Conservation (phyloP, 1,140 invertebrate genomes). For the Drosophila lacteicornis region DNA sequence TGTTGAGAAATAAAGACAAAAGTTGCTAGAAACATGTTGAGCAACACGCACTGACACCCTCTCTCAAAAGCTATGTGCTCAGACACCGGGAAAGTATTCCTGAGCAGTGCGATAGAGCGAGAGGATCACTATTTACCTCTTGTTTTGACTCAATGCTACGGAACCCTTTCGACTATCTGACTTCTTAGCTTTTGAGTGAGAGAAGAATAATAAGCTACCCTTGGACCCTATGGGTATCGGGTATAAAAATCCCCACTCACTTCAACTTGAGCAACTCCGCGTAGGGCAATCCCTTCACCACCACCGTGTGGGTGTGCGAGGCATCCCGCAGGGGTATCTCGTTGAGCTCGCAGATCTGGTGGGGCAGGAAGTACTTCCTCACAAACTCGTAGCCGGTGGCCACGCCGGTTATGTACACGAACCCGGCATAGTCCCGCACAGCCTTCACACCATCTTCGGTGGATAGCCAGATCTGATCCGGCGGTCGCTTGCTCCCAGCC, state of each 20-base stretch:
- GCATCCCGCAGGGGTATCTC: constrained; percentile 66
- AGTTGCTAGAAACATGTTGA: no score
- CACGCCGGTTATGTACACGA: constrained; percentile 68
- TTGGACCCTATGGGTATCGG: no score
- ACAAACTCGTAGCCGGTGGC: constrained; percentile 65
- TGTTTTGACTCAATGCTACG: no score
- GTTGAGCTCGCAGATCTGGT: constrained; percentile 80
- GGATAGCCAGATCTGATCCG: constrained; percentile 56
- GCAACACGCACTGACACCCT: no score
- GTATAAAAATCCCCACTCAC: constrained; percentile 20
- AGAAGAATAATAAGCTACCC: no score
- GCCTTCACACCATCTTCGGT: constrained; percentile 58
- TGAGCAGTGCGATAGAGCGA: no score
- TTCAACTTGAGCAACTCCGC: constrained; percentile 61
- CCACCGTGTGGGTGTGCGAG: constrained; percentile 32
- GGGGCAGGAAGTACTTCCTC: constrained; percentile 59
- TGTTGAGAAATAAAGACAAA: no score
- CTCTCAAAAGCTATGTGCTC: no score
- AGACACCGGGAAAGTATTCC: no score
- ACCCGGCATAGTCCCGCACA: constrained; percentile 64
- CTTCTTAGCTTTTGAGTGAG: no score
- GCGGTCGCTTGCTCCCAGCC: constrained; percentile 33
- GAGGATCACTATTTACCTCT: no score
- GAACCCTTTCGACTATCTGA: no score
- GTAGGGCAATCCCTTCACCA: constrained; percentile 58